Evolutionary conservation across 2,113 vertebrate genomes (phyloP).

Genomic region (Pachycephala philippinensis): DNA sequence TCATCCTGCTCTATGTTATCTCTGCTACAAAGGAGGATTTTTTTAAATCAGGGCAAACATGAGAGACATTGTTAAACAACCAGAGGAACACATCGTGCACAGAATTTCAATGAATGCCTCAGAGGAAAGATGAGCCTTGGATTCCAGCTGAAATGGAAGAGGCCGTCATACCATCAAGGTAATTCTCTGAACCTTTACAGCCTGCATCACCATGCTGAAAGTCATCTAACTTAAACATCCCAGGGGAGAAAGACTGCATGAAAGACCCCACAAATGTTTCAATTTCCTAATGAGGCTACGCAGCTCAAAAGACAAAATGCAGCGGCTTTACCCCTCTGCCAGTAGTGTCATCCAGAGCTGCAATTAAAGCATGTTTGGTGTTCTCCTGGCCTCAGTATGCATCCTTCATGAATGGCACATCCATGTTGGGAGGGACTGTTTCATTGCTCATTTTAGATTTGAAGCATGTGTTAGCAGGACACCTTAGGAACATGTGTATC

Average conservation of each 20-base stretch:
- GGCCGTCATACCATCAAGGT: constrained; percentile 49
- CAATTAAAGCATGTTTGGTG: neutral
- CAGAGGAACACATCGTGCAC: constrained; percentile 55
- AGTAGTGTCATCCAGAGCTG: neutral
- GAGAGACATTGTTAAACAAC: constrained; percentile 74
- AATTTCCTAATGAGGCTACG: constrained; percentile 33
- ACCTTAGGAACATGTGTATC: neutral
- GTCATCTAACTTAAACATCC: constrained; percentile 28
- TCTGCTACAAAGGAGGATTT: constrained; percentile 63
- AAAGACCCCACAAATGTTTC: constrained; percentile 14
- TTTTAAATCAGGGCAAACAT: constrained; percentile 70
- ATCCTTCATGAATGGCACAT: neutral
- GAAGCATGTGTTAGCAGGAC: neutral
- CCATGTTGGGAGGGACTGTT: neutral
- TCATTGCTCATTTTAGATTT: neutral
- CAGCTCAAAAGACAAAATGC: neutral
- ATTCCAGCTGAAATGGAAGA: constrained; percentile 64
- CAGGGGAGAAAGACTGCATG: neutral
- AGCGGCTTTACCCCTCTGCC: neutral
- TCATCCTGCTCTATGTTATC: constrained; percentile 66
- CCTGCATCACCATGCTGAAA: constrained; percentile 37
- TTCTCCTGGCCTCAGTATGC: neutral
- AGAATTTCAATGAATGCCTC: constrained; percentile 70
- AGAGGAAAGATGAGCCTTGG: constrained; percentile 37
- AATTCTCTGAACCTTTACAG: constrained; percentile 62